Base-by-base conservation (phyloP, 2,888 invertebrate species). In the Heteropelma amictum region DNA sequence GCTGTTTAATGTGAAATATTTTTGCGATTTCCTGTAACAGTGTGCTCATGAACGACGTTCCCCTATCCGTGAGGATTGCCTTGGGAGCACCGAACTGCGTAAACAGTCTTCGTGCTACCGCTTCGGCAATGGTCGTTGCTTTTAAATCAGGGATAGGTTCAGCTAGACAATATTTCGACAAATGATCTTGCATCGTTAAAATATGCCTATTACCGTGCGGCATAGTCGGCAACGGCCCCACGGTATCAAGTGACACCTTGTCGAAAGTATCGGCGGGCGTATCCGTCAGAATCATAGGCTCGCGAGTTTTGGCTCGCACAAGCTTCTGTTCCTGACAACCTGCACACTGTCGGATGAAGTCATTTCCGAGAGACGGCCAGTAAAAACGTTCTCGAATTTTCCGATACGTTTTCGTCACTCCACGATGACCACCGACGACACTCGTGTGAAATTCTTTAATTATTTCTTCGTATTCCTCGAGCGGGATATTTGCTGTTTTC, bases 281-380 rank as follows among this genome's bases (percentile, higher is more conserved):
- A 12, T 80, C 76, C 0, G 70, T 80, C 1, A 76, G 53, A 0
- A 79, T 54, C 77, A 83, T 63, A 0, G 81, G 79, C 28, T 78
- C 77, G 23, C 58, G 7, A 0, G 71, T 65, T 45, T 71, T 68
- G 0, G 60, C 53, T 2, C 73, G 38, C 0, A 70, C 73, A 0
- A 74, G 51, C 47, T 80, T 80, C 14, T 76, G 61, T 12, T 77
- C 70, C 17, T 78, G 77, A 40, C 79, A 84, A 0, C 64, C 45
- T 0, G 45, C 49, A 38, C 79, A 81, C 0, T 14, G 28, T 1
- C 61, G 17, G 0, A 82, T 42, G 19, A 53, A 81, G 3, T 76
- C 71, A 2, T 69, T 51, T 0, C 54, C 64, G 47, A 81, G 68
- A 0, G 64, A 56, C 58, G n/a, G n/a, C n/a, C n/a, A n/a, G n/a